phyloP scores from a whole-genome alignment of 2,888 invertebrate species.

The Panzeria rudis region DNA sequence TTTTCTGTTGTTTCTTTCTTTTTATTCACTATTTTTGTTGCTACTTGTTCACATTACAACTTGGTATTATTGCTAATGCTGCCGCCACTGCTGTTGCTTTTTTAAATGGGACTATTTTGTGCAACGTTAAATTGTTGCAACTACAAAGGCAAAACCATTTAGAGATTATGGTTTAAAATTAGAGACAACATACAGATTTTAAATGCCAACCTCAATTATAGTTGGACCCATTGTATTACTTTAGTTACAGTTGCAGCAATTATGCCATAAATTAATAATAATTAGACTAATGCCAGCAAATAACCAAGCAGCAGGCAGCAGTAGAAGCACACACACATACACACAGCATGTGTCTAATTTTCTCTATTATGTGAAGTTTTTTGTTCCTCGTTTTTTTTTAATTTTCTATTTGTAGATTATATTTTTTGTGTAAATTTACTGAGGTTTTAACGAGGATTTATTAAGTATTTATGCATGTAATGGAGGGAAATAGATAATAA shows the following conservation, averaged over 20 bases:
- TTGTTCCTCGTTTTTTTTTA: constrained; percentile 20
- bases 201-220: constrained; percentile 71
- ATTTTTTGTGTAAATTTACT: constrained; percentile 36
- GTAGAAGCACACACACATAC: neutral
- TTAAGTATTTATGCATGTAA: constrained; percentile 64
- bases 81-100: neutral
- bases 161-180: constrained; percentile 72
- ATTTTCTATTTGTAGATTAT: constrained; percentile 38
- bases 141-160: constrained; percentile 64
- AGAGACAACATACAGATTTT: constrained; percentile 69
- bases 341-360: constrained; percentile 63
- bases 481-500: constrained; percentile 13
- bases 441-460: constrained; percentile 65
- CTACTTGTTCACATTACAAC: constrained; percentile 1
- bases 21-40: constrained; percentile 1
- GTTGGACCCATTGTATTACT: constrained; percentile 54
- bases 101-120: constrained; percentile 54
- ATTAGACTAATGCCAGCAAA: constrained; percentile 69
- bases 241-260: constrained; percentile 60
- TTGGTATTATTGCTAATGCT: constrained; percentile 7
- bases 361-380: neutral
- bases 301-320: constrained; percentile 45
- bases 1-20: neutral
- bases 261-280: constrained; percentile 72
- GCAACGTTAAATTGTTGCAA: constrained; percentile 50